phyloP scores from a whole-genome alignment of 2,113 vertebrate species.

The Trachemys scripta region DNA sequence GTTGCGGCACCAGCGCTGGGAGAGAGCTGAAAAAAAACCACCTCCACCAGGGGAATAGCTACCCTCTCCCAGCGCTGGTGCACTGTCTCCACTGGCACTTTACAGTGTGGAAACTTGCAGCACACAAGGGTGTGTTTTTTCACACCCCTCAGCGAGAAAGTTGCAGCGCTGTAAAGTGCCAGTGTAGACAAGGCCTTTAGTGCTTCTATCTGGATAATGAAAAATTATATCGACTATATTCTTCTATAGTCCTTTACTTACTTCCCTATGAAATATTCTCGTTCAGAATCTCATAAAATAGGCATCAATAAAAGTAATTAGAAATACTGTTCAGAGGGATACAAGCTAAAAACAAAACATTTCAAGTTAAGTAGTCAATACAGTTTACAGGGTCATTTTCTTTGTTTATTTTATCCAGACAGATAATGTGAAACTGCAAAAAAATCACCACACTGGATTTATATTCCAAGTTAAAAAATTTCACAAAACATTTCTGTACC shows the following conservation, averaged over 20 bases:
- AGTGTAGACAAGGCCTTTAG: background rate
- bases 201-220: background rate
- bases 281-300: background rate
- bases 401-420: background rate
- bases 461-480: background rate
- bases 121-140: too few species aligned
- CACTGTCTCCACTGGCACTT: too few species aligned
- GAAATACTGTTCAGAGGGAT: background rate
- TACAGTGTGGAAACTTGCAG: too few species aligned
- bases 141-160: too few species aligned
- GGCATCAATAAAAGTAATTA: background rate
- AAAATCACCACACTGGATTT: background rate
- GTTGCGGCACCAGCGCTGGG: too few species aligned
- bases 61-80: too few species aligned
- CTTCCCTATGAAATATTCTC: background rate
- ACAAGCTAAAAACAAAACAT: background rate
- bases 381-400: background rate
- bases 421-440: background rate
- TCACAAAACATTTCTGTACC: background rate
- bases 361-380: background rate
- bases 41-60: too few species aligned
- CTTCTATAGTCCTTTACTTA: background rate
- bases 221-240: background rate
- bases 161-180: too few species aligned
- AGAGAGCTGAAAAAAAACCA: too few species aligned